Evolutionary conservation across 2,888 invertebrate species (phyloP).

Genomic region (Mamestra brassicae): DNA sequence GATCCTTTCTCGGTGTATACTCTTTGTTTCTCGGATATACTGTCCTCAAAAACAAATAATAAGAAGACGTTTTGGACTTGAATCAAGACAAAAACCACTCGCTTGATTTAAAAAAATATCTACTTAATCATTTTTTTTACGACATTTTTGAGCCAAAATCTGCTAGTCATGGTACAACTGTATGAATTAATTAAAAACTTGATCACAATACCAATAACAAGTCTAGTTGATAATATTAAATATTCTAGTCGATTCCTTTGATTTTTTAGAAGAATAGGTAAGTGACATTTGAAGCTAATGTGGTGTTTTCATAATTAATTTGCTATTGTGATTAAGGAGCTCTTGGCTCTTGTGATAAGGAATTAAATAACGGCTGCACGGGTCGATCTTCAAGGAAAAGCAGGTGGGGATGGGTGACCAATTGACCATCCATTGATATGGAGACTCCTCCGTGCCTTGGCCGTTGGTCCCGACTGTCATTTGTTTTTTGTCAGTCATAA

Average conservation of each 20-base stretch:
- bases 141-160: background rate
- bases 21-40: too few species aligned
- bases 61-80: too few species aligned
- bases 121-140: background rate
- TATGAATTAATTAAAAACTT: conserved; percentile 15
- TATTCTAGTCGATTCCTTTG: conserved; percentile 10
- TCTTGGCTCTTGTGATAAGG: background rate
- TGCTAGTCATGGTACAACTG: background rate
- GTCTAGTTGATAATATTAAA: conserved; percentile 7
- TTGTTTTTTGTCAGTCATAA: too few species aligned
- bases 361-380: background rate
- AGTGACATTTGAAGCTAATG: conserved; percentile 27
- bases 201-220: background rate
- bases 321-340: background rate
- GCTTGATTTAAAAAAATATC: too few species aligned
- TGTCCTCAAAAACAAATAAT: too few species aligned
- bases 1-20: too few species aligned
- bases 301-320: conserved; percentile 12
- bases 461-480: too few species aligned
- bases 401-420: too few species aligned
- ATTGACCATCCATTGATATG: too few species aligned
- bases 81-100: too few species aligned
- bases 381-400: background rate
- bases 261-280: background rate
- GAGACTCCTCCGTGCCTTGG: too few species aligned